Base-by-base conservation (phyloP, 2,113 vertebrate species). In the Peromyscus californicus region DNA sequence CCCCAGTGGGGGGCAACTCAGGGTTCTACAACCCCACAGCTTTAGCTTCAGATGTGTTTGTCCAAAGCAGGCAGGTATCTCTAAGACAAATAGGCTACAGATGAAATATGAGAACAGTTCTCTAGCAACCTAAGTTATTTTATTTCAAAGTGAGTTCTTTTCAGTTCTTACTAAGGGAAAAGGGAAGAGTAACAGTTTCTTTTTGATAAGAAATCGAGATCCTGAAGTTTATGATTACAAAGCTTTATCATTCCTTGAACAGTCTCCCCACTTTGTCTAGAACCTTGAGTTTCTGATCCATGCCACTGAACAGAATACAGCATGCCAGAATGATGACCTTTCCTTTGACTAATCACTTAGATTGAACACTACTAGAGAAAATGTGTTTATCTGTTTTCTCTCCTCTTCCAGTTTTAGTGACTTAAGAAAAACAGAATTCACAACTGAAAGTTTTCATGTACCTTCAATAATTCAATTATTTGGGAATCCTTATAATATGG, bases 81-180 rank as follows among this genome's bases (percentile, higher is more conserved):
- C 80, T 70, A 69, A 42, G 54, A 54, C 42, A 91, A 21, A 67
- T 4, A 93, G 22, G 24, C 67, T 51, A 31, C 31, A 36, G 74
- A 39, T 21, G 33, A 76, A 21, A 83, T 75, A 69, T 29, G 70
- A 33, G 76, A 7, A 45, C 74, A 26, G 78, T 90, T 96, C 94
- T 89, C 74, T 88, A 89, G 57, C 78, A 70, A 51, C 59, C 11
- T 89, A 24, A 3, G 33, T 95, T 95, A 85, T 39, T 48, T 91
- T 24, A 95, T 87, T 96, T 97, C 78, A 84, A 97, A 97, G 93
- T 72, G 70, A 89, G 57, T 89, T 96, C 83, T 87, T 94, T 96
- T 93, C 12, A 39, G 4, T 92, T 94, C 93, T 86, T 36, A 80
- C 19, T 57, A 79, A 79, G 15, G 31, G 42, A 19, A 79, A 57